phyloP scores from a whole-genome alignment of 2,888 invertebrate species.

The Clunio marinus region DNA sequence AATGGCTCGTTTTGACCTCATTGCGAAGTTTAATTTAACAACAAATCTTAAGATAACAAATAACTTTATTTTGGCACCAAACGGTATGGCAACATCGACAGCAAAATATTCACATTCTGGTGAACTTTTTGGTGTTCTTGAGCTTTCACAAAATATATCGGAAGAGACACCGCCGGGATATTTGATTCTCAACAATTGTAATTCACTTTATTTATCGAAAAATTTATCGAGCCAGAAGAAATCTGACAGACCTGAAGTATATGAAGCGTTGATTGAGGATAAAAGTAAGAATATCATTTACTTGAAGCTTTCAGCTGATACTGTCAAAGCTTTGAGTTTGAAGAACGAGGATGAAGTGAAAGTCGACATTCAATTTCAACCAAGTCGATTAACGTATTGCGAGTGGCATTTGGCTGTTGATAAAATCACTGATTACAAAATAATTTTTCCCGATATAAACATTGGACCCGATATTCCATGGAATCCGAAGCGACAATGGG shows the following conservation, averaged over 20 bases:
- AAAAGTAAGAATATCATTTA: constrained; percentile 76
- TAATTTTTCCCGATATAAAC: constrained; percentile 68
- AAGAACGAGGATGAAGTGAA: constrained; percentile 60
- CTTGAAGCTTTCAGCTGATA: constrained; percentile 63
- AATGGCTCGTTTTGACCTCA: constrained; percentile 66
- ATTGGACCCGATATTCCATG: constrained; percentile 63
- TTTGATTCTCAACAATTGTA: constrained; percentile 71
- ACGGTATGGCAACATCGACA: constrained; percentile 63
- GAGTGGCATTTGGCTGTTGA: constrained; percentile 83
- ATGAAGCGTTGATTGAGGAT: constrained; percentile 73
- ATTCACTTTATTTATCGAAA: constrained; percentile 60
- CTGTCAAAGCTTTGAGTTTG: constrained; percentile 61
- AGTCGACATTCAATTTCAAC: constrained; percentile 73
- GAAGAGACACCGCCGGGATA: constrained; percentile 79
- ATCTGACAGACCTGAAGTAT: constrained; percentile 54
- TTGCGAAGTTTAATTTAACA: constrained; percentile 65
- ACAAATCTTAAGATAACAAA: constrained; percentile 60
- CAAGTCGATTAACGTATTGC: constrained; percentile 74
- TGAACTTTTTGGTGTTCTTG: constrained; percentile 68
- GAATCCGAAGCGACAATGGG: constrained; percentile 67
- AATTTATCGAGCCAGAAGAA: constrained; percentile 41
- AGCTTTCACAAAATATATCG: constrained; percentile 58
- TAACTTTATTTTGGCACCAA: constrained; percentile 65
- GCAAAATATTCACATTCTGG: constrained; percentile 73
- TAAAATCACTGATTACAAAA: constrained; percentile 63